These are phyloP conservation scores for Cariama cristata DNA, from an alignment of 2,113 vertebrate species.

Conservation along the genomic window DNA sequence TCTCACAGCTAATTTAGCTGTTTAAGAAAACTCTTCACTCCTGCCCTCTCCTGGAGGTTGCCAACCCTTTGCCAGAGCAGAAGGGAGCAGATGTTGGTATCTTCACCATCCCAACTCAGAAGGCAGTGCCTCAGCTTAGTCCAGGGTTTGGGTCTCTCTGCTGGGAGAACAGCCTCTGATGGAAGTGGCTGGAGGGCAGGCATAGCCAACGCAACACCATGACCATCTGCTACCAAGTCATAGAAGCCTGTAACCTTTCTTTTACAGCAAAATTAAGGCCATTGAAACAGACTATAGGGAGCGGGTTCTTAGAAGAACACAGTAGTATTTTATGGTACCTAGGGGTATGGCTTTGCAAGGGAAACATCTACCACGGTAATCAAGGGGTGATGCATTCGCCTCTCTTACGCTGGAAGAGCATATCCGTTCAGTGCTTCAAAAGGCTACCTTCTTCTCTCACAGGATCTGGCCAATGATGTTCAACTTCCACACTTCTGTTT, in stretches of 20 bases:
- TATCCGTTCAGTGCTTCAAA: background rate
- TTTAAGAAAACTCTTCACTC: background rate
- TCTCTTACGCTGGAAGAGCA: background rate
- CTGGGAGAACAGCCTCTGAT: background rate
- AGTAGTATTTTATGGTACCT: background rate
- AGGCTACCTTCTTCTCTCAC: background rate
- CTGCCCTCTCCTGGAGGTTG: rapidly evolving
- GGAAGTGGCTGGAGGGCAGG: background rate
- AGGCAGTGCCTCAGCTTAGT: background rate
- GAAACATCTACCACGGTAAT: background rate
- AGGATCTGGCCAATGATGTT: background rate
- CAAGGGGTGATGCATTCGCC: rapidly evolving
- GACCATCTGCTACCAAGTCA: background rate
- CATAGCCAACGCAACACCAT: rapidly evolving
- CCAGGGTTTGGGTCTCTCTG: background rate
- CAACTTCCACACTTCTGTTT: background rate
- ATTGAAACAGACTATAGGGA: background rate
- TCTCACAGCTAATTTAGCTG: background rate
- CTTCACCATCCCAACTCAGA: background rate
- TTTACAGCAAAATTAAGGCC: background rate
- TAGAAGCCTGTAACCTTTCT: background rate
- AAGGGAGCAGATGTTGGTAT: background rate
- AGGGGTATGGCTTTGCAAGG: background rate
- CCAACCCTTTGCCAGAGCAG: background rate
- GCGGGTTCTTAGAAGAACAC: background rate